Evolutionary conservation across 2,797 vertebrate genomes (phyloP).

Genomic region (Enteromius thamalakanensis): DNA sequence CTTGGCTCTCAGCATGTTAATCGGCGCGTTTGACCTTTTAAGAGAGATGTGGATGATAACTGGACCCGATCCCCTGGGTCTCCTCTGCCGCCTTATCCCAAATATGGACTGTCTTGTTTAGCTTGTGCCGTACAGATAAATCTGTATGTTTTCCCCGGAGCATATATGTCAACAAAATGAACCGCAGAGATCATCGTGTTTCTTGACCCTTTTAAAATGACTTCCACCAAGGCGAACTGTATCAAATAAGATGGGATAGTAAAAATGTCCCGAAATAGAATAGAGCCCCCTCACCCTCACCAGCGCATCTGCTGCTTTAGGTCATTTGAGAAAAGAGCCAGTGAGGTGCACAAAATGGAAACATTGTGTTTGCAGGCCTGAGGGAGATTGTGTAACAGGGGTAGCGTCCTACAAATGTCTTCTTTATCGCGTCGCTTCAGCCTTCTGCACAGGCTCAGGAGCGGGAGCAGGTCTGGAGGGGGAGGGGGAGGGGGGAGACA

Average conservation of each 20-base stretch:
- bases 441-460: not conserved
- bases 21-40: conserved; percentile 11
- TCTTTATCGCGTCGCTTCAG: conserved; percentile 21
- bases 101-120: conserved; percentile 4
- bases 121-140: conserved; percentile 8
- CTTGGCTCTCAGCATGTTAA: conserved; percentile 4
- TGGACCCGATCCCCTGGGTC: not conserved
- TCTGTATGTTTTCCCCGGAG: conserved; percentile 12
- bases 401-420: conserved; percentile 37
- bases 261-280: conserved; percentile 20
- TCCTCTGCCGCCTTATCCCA: not conserved
- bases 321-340: conserved; percentile 40
- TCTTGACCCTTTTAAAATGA: not conserved
- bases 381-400: conserved; percentile 41
- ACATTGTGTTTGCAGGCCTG: conserved; percentile 27
- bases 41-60: conserved; percentile 1
- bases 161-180: conserved; percentile 24
- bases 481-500: not conserved
- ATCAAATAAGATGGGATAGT: conserved; percentile 6
- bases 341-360: conserved; percentile 41
- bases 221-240: not conserved
- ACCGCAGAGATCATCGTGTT: not conserved
- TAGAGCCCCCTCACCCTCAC: not conserved
- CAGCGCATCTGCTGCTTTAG: conserved; percentile 6
- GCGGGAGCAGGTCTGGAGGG: not conserved